Conservation (phyloP, 2,888 invertebrate genomes). For the Dusona sp. region DNA sequence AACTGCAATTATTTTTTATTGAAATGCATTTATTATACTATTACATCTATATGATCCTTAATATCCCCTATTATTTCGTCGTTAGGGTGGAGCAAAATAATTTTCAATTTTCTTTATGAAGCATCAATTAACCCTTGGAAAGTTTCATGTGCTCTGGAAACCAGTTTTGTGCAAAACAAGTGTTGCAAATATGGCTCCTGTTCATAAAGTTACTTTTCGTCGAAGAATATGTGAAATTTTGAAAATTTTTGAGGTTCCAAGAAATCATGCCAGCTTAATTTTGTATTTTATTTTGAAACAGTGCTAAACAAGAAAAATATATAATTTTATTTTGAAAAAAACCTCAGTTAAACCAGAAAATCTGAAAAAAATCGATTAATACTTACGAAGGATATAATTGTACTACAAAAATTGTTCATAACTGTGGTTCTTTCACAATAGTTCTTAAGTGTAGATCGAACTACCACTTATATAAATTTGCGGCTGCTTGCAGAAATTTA, state of each 20-base stretch:
- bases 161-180: background rate
- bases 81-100: background rate
- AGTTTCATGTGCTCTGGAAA: background rate
- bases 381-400: background rate
- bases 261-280: background rate
- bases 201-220: background rate
- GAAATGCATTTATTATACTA: conserved; percentile 20
- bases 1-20: conserved; percentile 19
- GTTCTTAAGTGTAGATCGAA: background rate
- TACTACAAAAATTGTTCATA: background rate
- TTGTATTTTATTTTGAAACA: background rate
- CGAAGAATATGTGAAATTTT: background rate
- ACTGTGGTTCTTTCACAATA: background rate
- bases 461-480: background rate
- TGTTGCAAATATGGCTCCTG: background rate
- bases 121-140: background rate
- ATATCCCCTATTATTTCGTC: conserved; percentile 1
- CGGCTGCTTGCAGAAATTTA: background rate
- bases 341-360: background rate
- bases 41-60: background rate
- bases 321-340: background rate
- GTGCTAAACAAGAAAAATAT: background rate
- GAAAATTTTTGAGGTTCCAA: background rate
- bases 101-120: background rate
- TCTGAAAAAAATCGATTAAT: background rate